Evolutionary conservation across 2,113 vertebrate species (phyloP), one percentile per base, ranked within the genome.

Genomic region (Argyrosomus japonicus): DNA sequence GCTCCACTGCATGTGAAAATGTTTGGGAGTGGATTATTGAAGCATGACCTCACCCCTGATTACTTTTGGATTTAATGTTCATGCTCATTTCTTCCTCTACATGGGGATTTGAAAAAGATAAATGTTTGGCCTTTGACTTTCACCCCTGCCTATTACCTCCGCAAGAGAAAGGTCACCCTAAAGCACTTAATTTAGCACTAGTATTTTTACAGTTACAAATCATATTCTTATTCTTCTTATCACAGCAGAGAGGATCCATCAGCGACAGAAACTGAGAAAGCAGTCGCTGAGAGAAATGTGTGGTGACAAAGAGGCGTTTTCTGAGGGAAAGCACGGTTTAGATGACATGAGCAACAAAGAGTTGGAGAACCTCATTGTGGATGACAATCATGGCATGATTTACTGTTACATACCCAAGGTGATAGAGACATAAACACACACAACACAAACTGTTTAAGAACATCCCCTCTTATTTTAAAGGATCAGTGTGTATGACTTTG

Each of bases 381-480:
- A 89, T 13, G 85, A 89, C 19, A 57, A 62, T 0, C 67, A 85
- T 0, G 45, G 63, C 12, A 48, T 89, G 57, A 85, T 89, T 70
- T 89, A 89, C 68, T 89, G 88, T 70, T 87, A 65, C 40, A 67
- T 89, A 64, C 88, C 88, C 14, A 89, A 89, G 85, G 88, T 89
- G 58, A 69, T 7, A 12, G 1, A 53, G 21, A 65, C 51, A 48
- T 21, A 0, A 5, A 68, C 32, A 60, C 25, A 65, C 27, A 53
- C 9, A 32, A 6, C 47, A 54, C 73, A 47, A 32, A 32, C 32
- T 32, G 32, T 32, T 32, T 32, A 32, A 32, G 32, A 32, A 32
- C 32, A 32, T 6, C 32, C 32, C 32, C 32, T 5, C 1, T 32
- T 32, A 32, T 32, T 32, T 32, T 6, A 27, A 27, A 27, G 25